These are phyloP conservation scores for Meliscaeva auricollis DNA, from an alignment of 2,888 invertebrate species.

Conservation along the genomic window DNA sequence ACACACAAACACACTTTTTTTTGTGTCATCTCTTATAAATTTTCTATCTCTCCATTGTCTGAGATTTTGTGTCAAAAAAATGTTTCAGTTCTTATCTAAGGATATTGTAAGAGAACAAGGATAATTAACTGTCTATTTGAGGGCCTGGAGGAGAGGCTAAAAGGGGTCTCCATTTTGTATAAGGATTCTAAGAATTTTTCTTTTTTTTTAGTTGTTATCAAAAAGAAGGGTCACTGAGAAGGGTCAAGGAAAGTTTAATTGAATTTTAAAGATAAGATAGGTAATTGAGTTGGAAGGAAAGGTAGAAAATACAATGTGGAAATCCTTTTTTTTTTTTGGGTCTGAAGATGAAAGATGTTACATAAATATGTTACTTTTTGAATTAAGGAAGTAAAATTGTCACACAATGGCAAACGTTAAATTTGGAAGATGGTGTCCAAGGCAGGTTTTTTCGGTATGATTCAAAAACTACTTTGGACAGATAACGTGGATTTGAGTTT, in stretches of 20 bases:
- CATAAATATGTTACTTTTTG: constrained; percentile 8
- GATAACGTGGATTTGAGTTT: no score
- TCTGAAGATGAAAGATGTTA: constrained; percentile 5
- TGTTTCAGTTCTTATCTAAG: constrained; percentile 27
- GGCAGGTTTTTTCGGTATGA: no score
- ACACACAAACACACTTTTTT: constrained; percentile 17
- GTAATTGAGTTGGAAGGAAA: constrained; percentile 50
- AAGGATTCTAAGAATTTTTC: constrained; percentile 1
- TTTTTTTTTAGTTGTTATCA: constrained; percentile 15
- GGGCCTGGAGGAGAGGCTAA: background rate
- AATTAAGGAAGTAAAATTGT: background rate
- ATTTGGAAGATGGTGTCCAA: background rate
- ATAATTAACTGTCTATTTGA: constrained; percentile 25
- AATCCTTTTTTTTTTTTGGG: constrained; percentile 2
- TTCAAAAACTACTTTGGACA: no score
- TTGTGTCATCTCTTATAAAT: background rate
- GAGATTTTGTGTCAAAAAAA: constrained; percentile 32
- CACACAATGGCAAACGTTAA: background rate
- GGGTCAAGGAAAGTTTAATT: constrained; percentile 70
- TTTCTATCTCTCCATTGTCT: constrained; percentile 27
- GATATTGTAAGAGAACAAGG: constrained; percentile 47
- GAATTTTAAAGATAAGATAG: constrained; percentile 61
- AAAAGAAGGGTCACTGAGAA: constrained; percentile 52
- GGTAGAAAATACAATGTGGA: constrained; percentile 12
- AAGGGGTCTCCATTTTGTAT: constrained; percentile 22